Conservation (phyloP, 2,797 vertebrate species). For the Myotis daubentonii region DNA sequence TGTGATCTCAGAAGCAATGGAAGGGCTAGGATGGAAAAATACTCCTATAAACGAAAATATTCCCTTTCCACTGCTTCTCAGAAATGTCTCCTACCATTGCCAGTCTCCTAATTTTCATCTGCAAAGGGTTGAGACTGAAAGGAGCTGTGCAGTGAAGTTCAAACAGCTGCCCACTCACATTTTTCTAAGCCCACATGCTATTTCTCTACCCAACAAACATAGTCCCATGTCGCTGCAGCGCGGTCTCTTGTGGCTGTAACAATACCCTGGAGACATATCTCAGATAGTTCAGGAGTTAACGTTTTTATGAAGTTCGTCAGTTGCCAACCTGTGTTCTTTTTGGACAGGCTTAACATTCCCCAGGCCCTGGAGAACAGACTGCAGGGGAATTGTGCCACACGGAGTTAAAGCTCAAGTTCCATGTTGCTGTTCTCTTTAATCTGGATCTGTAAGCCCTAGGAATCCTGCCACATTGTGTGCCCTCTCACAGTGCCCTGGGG, state of each 20-base stretch:
- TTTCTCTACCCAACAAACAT: background rate
- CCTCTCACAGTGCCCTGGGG: background rate
- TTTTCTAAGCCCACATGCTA: constrained; percentile 45
- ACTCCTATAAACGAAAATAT: background rate
- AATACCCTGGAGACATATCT: background rate
- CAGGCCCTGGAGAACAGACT: background rate
- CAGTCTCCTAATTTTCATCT: background rate
- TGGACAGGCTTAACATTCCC: background rate
- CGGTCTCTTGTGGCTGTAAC: background rate
- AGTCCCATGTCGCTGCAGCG: background rate
- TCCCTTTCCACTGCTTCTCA: background rate
- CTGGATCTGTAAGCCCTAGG: background rate
- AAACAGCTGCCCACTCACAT: constrained; percentile 17
- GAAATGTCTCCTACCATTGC: background rate
- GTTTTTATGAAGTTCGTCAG: background rate
- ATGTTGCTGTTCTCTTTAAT: background rate
- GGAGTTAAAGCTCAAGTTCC: background rate
- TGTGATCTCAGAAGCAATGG: background rate
- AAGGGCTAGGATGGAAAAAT: background rate
- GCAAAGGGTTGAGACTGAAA: background rate
- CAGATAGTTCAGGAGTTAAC: constrained; percentile 17
- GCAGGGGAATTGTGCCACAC: background rate
- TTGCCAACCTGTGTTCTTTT: background rate
- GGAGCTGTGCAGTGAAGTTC: constrained; percentile 38
- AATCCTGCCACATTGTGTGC: rapidly evolving